Conservation (phyloP, 2,888 invertebrate genomes). For the Romanomermis culicivorax region DNA sequence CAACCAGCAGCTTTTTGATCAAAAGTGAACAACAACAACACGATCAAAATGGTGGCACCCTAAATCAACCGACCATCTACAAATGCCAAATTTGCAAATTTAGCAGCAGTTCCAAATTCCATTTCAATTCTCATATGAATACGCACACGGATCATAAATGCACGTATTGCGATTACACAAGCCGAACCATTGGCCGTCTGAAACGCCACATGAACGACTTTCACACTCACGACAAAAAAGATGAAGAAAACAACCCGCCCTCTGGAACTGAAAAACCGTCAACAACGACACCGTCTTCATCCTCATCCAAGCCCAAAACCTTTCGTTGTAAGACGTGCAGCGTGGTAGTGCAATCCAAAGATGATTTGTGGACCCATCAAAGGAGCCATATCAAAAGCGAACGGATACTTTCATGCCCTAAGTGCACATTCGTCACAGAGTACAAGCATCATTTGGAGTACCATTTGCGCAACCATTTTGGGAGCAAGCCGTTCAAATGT, state of each 20-base stretch:
- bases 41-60: no score
- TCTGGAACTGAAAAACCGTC: background rate
- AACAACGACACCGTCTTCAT: background rate
- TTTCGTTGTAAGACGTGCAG: conserved; percentile 81
- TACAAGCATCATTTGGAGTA: conserved; percentile 96
- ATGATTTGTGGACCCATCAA: conserved; percentile 78
- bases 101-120: conserved; percentile 30
- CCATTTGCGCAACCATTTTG: conserved; percentile 77
- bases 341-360: conserved; percentile 59
- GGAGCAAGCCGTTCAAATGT: conserved; percentile 85
- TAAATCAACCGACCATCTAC: conserved; percentile 14
- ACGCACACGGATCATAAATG: conserved; percentile 38
- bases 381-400: conserved; percentile 72
- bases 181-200: conserved; percentile 36
- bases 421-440: conserved; percentile 91
- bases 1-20: background rate
- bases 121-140: conserved; percentile 38
- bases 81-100: conserved; percentile 34
- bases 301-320: conserved; percentile 40
- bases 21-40: background rate
- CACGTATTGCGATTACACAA: conserved; percentile 37
- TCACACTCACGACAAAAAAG: conserved; percentile 30
- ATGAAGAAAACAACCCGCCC: no score
- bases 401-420: conserved; percentile 65
- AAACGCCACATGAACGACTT: conserved; percentile 37